phyloP scores from a whole-genome alignment of 2,113 vertebrate species.

The Alectura lathami region DNA sequence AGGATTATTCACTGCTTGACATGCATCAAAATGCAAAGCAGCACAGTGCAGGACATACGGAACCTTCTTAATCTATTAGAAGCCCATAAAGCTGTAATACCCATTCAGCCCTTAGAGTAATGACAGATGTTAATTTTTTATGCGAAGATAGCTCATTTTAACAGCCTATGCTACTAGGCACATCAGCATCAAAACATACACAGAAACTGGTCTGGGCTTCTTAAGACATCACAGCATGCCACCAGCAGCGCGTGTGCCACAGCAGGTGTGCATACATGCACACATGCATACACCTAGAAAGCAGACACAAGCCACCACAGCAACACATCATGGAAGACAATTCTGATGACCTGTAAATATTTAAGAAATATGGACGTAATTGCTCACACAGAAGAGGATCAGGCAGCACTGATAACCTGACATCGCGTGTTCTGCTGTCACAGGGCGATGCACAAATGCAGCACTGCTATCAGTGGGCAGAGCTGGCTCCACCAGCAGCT shows the following conservation, averaged over 20 bases:
- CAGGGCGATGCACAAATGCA: not conserved
- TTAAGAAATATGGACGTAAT: not conserved
- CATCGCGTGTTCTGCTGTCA: rapidly evolving
- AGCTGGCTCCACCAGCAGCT: not conserved
- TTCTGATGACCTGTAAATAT: not conserved
- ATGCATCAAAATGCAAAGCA: conserved; percentile 29
- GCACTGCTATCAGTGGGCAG: not conserved
- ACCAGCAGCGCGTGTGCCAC: rapidly evolving
- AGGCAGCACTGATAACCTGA: rapidly evolving
- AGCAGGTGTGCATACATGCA: not conserved
- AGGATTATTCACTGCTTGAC: conserved; percentile 21
- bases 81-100: not conserved
- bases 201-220: not conserved
- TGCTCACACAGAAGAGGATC: not conserved
- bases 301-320: not conserved
- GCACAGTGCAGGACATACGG: not conserved
- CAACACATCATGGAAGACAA: not conserved
- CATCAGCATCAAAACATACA: not conserved
- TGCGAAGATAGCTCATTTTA: not conserved
- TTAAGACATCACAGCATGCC: not conserved
- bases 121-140: not conserved
- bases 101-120: not conserved
- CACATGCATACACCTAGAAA: not conserved
- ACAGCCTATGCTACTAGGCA: not conserved
- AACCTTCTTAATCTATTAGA: conserved; percentile 26